Percentiles rank a stretch among this genome's conserved stretches.
Evolutionary conservation across 1,140 invertebrate species (phyloP).

Genomic region (Hyphantria cunea): DNA sequence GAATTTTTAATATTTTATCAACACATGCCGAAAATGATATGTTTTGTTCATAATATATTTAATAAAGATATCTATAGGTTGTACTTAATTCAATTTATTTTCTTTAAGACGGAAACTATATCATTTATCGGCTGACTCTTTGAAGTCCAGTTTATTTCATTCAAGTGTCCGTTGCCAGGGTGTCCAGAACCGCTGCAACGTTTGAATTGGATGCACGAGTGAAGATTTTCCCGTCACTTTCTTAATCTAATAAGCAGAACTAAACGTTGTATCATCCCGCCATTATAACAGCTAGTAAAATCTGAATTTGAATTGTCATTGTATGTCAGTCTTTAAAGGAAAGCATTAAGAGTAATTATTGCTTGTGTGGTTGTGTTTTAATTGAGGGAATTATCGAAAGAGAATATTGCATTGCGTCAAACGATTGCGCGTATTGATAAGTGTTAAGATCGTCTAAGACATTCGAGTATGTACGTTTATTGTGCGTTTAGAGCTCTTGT

Average conservation of each 20-base stretch:
- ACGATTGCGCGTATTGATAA: no score
- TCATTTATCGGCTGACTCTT: not conserved
- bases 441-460: no score
- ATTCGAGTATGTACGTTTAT: no score
- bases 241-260: slow-evolving; percentile 38
- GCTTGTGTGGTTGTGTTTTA: slow-evolving; percentile 18
- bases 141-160: not conserved
- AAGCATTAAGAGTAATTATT: slow-evolving; percentile 9
- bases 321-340: not conserved
- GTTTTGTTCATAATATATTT: not conserved
- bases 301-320: slow-evolving; percentile 5
- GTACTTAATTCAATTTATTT: no score
- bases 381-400: slow-evolving; percentile 30
- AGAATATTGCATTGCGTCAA: slow-evolving; percentile 10
- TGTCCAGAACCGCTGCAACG: slow-evolving; percentile 1
- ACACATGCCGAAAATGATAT: no score
- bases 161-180: slow-evolving; percentile 7
- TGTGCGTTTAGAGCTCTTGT: no score
- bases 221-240: slow-evolving; percentile 40
- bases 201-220: slow-evolving; percentile 27
- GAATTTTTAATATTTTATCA: no score
- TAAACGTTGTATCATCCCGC: slow-evolving; percentile 37
- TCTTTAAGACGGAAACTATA: no score
- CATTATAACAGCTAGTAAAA: slow-evolving; percentile 18
- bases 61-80: no score